A percentile compares a stretch with the other conserved stretches of the same genome.
Evolutionary conservation across 2,888 invertebrate species (phyloP).

Genomic region (Cheilosia variabilis): DNA sequence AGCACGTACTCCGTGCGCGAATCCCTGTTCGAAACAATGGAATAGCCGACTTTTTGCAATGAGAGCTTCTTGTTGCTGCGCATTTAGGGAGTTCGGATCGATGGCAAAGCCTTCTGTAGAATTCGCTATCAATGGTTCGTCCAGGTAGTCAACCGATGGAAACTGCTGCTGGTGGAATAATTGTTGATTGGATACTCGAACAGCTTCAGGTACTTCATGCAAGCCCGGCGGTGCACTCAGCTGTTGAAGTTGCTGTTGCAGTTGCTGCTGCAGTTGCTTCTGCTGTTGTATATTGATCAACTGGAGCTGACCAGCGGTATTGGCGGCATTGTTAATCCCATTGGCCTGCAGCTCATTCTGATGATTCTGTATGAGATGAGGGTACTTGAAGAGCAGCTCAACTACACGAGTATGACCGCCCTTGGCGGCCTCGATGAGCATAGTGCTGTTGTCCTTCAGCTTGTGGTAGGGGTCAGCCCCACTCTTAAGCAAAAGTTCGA

Average conservation of each 20-base stretch:
- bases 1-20: constrained; percentile 77
- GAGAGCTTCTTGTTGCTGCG: constrained; percentile 83
- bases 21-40: constrained; percentile 83
- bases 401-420: constrained; percentile 98
- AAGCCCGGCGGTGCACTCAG: constrained; percentile 84
- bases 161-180: constrained; percentile 83
- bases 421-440: constrained; percentile 99
- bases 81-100: constrained; percentile 82
- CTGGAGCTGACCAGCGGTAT: constrained; percentile 80
- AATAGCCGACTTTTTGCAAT: constrained; percentile 83
- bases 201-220: constrained; percentile 86
- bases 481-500: constrained; percentile 94
- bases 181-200: constrained; percentile 85
- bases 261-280: constrained; percentile 83
- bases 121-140: constrained; percentile 80
- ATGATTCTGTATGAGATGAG: constrained; percentile 89
- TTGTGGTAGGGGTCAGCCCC: constrained; percentile 98
- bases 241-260: constrained; percentile 83
- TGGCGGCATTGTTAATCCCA: constrained; percentile 78
- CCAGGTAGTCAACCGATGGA: constrained; percentile 80
- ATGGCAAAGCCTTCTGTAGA: constrained; percentile 81
- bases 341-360: constrained; percentile 82
- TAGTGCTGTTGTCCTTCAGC: constrained; percentile 98
- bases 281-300: constrained; percentile 82
- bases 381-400: constrained; percentile 96